Percentiles rank a stretch among this genome's conserved stretches.
phyloP scores from a whole-genome alignment of 2,888 invertebrate genomes.

The Cryptus armator region DNA sequence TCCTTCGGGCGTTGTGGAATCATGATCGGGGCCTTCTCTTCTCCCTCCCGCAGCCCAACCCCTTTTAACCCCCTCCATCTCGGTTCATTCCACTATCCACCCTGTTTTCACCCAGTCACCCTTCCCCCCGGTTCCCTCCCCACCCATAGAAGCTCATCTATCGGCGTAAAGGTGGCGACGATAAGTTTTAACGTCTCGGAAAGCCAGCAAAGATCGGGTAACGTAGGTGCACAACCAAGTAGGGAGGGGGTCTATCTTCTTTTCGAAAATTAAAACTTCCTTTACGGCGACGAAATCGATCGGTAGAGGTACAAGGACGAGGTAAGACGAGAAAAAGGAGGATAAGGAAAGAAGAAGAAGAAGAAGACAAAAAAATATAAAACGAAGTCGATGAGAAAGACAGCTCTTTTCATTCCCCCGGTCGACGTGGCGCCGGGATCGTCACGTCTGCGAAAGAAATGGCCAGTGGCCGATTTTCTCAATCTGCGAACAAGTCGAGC shows the following conservation, averaged over 20 bases:
- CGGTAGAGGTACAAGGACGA: conserved; percentile 33
- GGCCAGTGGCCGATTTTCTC: conserved; percentile 57
- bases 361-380: not conserved
- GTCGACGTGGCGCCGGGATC: conserved; percentile 12
- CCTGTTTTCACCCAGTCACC: conserved; percentile 3
- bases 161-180: conserved; percentile 64
- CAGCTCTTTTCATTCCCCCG: conserved; percentile 17
- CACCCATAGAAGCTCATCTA: conserved; percentile 52
- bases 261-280: conserved; percentile 59
- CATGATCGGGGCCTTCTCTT: conserved; percentile 73
- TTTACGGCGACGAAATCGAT: conserved; percentile 45
- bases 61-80: no score
- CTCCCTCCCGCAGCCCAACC: not conserved
- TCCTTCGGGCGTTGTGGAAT: conserved; percentile 77
- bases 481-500: conserved; percentile 51
- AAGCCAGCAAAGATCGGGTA: conserved; percentile 42
- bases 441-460: conserved; percentile 48
- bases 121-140: not conserved
- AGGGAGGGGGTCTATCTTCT: conserved; percentile 18
- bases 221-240: conserved; percentile 22
- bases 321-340: not conserved
- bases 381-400: conserved; percentile 4
- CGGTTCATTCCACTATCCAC: conserved; percentile 3
- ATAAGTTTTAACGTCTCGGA: conserved; percentile 67
- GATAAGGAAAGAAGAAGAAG: not conserved